A percentile compares a stretch with the other conserved stretches of the same genome.
Conservation (phyloP, 2,888 invertebrate genomes). For the Netelia melanura region DNA sequence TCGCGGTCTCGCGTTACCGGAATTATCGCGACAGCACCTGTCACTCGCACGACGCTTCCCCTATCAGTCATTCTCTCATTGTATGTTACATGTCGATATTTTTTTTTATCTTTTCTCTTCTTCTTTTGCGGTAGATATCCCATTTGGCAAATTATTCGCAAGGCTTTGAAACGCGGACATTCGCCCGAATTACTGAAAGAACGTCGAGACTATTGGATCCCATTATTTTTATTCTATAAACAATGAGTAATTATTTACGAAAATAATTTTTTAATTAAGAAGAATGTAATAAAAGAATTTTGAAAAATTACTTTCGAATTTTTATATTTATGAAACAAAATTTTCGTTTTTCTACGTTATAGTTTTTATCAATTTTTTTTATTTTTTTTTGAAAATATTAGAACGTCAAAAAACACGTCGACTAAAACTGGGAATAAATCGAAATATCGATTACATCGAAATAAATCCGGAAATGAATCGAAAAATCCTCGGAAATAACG, state of each 20-base stretch:
- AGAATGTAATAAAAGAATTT: background rate
- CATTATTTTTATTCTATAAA: background rate
- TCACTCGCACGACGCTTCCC: conserved; percentile 37
- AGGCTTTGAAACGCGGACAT: background rate
- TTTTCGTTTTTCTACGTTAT: too few relatives aligned
- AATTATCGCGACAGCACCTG: conserved; percentile 61
- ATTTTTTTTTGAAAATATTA: too few relatives aligned
- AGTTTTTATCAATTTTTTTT: too few relatives aligned
- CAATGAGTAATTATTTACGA: background rate
- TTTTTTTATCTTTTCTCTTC: background rate
- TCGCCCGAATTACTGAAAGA: too few relatives aligned
- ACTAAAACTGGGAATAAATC: too few relatives aligned
- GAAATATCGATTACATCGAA: too few relatives aligned
- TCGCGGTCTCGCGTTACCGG: conserved; percentile 49
- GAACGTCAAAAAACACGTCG: too few relatives aligned
- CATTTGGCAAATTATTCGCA: conserved; percentile 12
- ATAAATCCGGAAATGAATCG: too few relatives aligned
- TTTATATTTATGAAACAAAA: too few relatives aligned
- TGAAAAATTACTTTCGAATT: too few relatives aligned
- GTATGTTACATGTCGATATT: background rate
- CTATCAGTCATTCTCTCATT: conserved; percentile 19
- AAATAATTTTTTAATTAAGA: background rate
- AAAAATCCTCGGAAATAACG: too few relatives aligned
- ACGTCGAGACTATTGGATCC: too few relatives aligned
- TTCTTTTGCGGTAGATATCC: background rate